Evolutionary conservation across 2,113 vertebrate species (phyloP).

Genomic region (Ardeotis arabs): DNA sequence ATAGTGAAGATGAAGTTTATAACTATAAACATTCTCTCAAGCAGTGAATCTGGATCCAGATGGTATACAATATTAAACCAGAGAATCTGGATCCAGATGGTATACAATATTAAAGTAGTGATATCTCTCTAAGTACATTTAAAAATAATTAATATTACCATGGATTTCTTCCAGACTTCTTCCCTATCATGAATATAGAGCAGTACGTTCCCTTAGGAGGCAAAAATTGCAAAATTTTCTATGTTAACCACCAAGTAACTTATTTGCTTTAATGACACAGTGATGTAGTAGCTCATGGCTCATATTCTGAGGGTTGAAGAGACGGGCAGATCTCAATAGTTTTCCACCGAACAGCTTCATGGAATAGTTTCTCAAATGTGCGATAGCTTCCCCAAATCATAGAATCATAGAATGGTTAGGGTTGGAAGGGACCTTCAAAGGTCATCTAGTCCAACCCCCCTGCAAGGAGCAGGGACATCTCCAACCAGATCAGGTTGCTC

Average conservation of each 20-base stretch:
- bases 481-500: too few relatives aligned
- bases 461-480: too few relatives aligned
- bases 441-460: too few relatives aligned
- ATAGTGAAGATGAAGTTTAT: background rate
- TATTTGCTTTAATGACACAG: background rate
- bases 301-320: background rate
- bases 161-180: conserved; percentile 34
- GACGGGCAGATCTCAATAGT: background rate
- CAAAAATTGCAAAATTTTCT: background rate
- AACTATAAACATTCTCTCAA: conserved; percentile 22
- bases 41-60: conserved; percentile 32
- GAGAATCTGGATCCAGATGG: conserved; percentile 48
- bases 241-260: background rate
- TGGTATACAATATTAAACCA: conserved; percentile 45
- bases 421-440: too few relatives aligned
- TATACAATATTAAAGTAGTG: conserved; percentile 21
- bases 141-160: conserved; percentile 61
- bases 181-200: conserved; percentile 29
- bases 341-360: background rate
- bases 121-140: conserved; percentile 43
- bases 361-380: background rate
- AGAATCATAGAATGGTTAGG: too few relatives aligned
- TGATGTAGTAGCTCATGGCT: background rate
- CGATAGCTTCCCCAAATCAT: background rate
- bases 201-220: background rate